phyloP scores from a whole-genome alignment of 2,113 vertebrate species.

The Halcyon malimbica region DNA sequence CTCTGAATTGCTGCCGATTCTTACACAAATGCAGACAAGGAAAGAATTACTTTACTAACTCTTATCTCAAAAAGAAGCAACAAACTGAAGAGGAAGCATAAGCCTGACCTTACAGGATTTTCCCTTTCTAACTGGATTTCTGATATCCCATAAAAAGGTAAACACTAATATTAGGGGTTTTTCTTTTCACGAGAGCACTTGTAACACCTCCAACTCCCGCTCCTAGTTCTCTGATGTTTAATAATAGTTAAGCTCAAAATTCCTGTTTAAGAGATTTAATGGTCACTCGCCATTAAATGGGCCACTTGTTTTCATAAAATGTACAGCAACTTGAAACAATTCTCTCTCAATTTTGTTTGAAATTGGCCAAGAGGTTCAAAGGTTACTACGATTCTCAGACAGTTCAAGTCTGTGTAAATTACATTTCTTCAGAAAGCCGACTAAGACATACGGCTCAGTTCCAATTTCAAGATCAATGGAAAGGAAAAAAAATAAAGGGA shows the following conservation, averaged over 20 bases:
- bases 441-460: not conserved
- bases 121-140: not conserved
- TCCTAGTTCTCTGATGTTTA: not conserved
- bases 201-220: not conserved
- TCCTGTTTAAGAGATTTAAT: not conserved
- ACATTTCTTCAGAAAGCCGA: not conserved
- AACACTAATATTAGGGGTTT: not conserved
- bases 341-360: not conserved
- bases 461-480: not conserved
- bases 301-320: not conserved
- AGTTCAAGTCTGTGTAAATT: not conserved
- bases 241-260: not conserved
- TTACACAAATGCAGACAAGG: not conserved
- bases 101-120: not conserved
- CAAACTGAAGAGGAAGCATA: not conserved
- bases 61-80: not conserved
- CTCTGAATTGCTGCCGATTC: not conserved
- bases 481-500: not conserved
- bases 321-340: not conserved
- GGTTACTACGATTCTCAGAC: not conserved
- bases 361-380: not conserved
- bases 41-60: not conserved
- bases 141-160: not conserved
- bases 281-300: not conserved
- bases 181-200: not conserved